Conservation (phyloP, 2,113 vertebrate genomes). For the Fregetta grallaria region DNA sequence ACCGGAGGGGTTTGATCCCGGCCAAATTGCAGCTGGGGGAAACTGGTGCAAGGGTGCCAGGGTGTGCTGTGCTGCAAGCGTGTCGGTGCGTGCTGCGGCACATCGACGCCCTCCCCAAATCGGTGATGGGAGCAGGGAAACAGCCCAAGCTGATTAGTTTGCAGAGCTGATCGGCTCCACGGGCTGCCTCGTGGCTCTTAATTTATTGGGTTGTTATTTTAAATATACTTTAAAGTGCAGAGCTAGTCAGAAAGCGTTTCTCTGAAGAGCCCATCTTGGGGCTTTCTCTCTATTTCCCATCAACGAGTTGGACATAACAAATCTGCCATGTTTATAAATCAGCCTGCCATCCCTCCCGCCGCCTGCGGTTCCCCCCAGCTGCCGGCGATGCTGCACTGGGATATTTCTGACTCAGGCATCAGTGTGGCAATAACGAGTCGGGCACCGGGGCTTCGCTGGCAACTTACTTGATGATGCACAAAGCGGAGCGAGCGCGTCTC, state of each 20-base stretch:
- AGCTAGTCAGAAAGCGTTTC: rapidly evolving
- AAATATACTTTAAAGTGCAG: not conserved
- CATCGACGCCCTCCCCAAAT: rapidly evolving
- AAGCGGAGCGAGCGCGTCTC: not conserved
- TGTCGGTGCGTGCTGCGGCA: rapidly evolving
- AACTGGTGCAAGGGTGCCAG: no score
- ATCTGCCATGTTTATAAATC: not conserved
- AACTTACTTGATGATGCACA: not conserved
- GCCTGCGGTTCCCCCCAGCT: not conserved
- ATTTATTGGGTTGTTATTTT: not conserved
- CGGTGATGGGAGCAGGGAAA: rapidly evolving
- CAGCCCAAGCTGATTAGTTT: rapidly evolving
- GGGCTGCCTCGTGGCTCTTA: rapidly evolving
- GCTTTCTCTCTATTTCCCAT: not conserved
- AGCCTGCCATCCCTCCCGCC: not conserved
- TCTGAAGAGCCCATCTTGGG: not conserved
- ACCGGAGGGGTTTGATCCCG: rapidly evolving
- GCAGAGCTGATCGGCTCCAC: rapidly evolving
- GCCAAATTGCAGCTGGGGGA: not conserved
- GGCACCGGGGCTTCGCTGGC: not conserved
- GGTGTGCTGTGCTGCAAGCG: rapidly evolving
- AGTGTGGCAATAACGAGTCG: not conserved
- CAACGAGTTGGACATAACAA: not conserved
- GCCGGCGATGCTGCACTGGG: not conserved
- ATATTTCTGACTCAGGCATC: not conserved